A percentile compares a stretch with the other conserved stretches of the same genome.
phyloP scores from a whole-genome alignment of 2,113 vertebrate genomes.

The Athene noctua region DNA sequence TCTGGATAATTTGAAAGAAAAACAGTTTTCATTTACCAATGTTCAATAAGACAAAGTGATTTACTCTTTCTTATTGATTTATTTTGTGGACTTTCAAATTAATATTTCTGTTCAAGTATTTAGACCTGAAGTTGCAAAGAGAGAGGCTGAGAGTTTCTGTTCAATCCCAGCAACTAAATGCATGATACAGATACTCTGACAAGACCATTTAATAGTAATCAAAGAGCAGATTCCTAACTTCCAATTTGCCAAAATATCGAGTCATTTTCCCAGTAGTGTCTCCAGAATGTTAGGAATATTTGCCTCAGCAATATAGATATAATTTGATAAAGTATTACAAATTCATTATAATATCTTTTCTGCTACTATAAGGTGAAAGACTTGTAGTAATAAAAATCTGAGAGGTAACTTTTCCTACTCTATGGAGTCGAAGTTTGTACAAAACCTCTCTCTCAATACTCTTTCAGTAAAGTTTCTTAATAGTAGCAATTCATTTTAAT shows the following conservation, averaged over 20 bases:
- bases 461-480: background rate
- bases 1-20: background rate
- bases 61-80: background rate
- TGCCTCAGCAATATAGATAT: background rate
- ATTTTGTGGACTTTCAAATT: background rate
- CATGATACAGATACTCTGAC: background rate
- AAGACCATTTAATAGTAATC: background rate
- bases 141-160: background rate
- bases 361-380: background rate
- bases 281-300: background rate
- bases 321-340: background rate
- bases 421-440: background rate
- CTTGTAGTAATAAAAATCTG: background rate
- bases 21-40: background rate
- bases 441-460: background rate
- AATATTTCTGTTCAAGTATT: background rate
- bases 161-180: background rate
- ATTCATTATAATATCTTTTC: background rate
- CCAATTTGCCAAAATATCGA: background rate
- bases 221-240: background rate
- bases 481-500: background rate
- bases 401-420: accelerated
- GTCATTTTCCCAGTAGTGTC: background rate
- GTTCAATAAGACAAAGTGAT: background rate
- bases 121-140: background rate